Evolutionary conservation across 2,888 invertebrate genomes (phyloP).

Genomic region (Caenorhabditis sp.): DNA sequence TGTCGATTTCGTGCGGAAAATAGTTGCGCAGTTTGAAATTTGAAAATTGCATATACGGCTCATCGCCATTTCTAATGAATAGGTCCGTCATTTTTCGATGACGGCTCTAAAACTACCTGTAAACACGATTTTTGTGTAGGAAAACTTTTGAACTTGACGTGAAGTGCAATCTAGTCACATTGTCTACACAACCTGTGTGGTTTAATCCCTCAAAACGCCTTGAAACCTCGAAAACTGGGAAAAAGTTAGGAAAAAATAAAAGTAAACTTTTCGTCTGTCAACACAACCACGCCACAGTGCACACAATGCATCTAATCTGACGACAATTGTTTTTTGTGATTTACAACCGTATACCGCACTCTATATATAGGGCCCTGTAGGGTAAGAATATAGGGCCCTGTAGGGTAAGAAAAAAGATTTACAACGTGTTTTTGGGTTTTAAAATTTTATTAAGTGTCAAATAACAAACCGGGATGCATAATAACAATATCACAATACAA

Average conservation of each 20-base stretch:
- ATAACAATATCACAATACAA: too few species aligned
- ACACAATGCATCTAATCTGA: background rate
- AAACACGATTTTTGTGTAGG: too few species aligned
- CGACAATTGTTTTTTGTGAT: background rate
- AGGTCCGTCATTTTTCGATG: background rate
- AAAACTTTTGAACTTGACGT: too few species aligned
- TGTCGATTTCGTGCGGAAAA: conserved; percentile 63
- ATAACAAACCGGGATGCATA: too few species aligned
- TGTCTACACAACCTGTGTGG: too few species aligned
- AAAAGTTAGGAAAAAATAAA: background rate
- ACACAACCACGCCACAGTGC: background rate
- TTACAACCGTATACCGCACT: background rate
- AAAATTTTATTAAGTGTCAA: too few species aligned
- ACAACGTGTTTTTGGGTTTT: too few species aligned
- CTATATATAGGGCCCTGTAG: too few species aligned
- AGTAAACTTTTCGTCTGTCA: background rate
- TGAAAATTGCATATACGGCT: conserved; percentile 64
- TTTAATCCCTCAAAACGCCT: background rate
- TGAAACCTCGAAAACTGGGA: background rate
- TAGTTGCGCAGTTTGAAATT: conserved; percentile 61
- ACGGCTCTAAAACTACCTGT: background rate
- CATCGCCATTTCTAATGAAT: conserved; percentile 45
- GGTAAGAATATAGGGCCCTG: too few species aligned
- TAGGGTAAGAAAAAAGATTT: too few species aligned
- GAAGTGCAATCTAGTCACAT: too few species aligned